A percentile compares a stretch with the other conserved stretches of the same genome.
Conservation (phyloP, 2,113 vertebrate genomes). For the Gopherus flavomarginatus region DNA sequence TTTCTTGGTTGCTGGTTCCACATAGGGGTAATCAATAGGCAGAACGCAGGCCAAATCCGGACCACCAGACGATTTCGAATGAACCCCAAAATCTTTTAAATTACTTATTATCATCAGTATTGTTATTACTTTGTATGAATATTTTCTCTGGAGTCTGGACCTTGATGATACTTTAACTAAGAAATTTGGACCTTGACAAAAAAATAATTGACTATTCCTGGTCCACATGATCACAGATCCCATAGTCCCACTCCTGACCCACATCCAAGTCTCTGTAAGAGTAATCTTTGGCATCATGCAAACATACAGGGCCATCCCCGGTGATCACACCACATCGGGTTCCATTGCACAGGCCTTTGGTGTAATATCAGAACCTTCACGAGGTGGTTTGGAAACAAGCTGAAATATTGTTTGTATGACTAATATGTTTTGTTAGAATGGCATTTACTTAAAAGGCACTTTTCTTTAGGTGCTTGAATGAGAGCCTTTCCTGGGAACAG, state of each 20-base stretch:
- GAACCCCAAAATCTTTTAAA: no score
- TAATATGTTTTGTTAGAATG: not conserved
- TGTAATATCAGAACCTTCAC: rapidly evolving
- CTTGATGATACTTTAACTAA: no score
- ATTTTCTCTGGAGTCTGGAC: no score
- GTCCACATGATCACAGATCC: not conserved
- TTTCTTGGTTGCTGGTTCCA: not conserved
- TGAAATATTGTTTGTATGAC: not conserved
- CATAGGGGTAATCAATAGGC: no score
- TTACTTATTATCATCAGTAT: no score
- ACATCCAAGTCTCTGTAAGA: not conserved
- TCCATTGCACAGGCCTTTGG: not conserved
- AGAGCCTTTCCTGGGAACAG: not conserved
- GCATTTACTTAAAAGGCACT: not conserved
- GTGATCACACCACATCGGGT: not conserved
- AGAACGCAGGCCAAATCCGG: no score
- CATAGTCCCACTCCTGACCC: not conserved
- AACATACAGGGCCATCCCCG: not conserved
- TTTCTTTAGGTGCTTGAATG: rapidly evolving
- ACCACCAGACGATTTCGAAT: no score
- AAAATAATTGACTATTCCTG: no score
- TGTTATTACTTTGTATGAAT: no score
- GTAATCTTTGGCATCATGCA: not conserved
- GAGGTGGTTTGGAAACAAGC: not conserved
- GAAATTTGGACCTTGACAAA: no score